Evolutionary conservation across 1,140 invertebrate genomes (phyloP), one percentile per base, ranked within the genome.

Genomic region (Pseudomyrmex concolor): DNA sequence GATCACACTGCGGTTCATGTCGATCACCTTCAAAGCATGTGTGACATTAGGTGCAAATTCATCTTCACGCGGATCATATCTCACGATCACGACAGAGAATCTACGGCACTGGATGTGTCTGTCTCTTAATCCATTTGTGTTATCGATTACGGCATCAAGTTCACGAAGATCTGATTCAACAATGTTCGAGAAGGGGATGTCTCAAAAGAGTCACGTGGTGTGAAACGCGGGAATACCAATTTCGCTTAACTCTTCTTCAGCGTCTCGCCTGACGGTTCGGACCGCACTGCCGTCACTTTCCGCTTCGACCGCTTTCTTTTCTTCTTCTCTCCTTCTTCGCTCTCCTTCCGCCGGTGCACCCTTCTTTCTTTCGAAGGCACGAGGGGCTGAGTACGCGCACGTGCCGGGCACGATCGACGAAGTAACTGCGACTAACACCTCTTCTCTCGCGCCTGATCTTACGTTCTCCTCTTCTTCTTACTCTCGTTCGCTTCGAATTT

Each of bases 261-360:
- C 82, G 88, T 86, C 50, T 82, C 82, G 86, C 84, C 78, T 89
- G 87, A 87, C 85, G 89, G 89, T 88, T 80, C 86, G 83, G 73
- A 83, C 76, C 83, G 72, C 66, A 90, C 89, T 90, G 89, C 86
- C 87, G 83, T 77, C 89, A 87, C 85, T 88, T 89, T 89, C 81
- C 68, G 85, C 84, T 73, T 87, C 74, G 63, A 60, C 80, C 85
- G 63, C 83, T 87, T 87, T 83, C 83, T 85, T 84, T 89, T 84
- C 83, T 83, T 66, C 84, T 81, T 86, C 82, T 68, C 87, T 84
- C 84, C 82, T 86, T 88, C 80, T 22, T 80, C 60, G 76, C 72
- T 84, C 72, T 84, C 55, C 82, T 85, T 87, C 78, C 78, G 50
- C 68, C 72, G 50, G 59, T 43, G 59, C 72, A 83, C 78, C 80